phyloP scores from a whole-genome alignment of 2,113 vertebrate species.

The Excalfactoria chinensis region DNA sequence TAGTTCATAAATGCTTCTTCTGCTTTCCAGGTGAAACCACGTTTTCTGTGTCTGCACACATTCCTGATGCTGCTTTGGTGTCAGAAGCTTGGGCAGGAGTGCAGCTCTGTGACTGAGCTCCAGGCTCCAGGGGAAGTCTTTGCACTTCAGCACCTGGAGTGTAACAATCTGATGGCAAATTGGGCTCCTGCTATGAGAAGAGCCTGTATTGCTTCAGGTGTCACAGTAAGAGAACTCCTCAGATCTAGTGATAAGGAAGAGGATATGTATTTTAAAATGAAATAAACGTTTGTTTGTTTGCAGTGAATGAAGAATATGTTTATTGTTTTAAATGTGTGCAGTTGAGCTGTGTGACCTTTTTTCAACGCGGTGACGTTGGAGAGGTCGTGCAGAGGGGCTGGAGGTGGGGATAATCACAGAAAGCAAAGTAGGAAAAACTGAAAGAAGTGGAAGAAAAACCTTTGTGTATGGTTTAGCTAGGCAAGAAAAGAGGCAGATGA shows the following conservation, averaged over 20 bases:
- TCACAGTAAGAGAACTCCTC: background rate
- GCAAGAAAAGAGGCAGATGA: slow-evolving; percentile 11
- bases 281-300: background rate
- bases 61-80: background rate
- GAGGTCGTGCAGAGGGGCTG: background rate
- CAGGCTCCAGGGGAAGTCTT: accelerated
- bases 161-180: background rate
- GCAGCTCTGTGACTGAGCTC: background rate
- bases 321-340: background rate
- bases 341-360: background rate
- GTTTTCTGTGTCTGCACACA: background rate
- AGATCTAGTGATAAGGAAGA: background rate
- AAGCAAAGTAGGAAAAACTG: slow-evolving; percentile 30
- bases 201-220: background rate
- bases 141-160: background rate
- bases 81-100: background rate
- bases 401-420: background rate
- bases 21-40: background rate
- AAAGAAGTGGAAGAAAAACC: slow-evolving; percentile 46
- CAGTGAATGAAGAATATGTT: background rate
- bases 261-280: background rate
- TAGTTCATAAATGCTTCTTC: background rate
- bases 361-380: background rate
- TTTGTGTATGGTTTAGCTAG: slow-evolving; percentile 4
- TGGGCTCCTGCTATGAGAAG: background rate